Conservation (phyloP, 2,888 invertebrate species). For the Heliconius ethilla region DNA sequence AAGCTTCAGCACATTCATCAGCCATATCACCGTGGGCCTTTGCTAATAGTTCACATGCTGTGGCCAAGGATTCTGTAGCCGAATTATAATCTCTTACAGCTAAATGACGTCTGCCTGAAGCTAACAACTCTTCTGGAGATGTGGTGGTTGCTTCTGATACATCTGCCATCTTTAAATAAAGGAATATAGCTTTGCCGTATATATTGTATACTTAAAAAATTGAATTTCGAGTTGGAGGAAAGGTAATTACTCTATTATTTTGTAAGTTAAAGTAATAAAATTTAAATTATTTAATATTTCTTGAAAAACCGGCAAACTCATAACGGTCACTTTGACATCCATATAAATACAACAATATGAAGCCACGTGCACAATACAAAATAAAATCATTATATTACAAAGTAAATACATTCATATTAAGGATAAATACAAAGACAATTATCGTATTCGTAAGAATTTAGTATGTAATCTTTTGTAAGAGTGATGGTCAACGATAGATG, state of each 20-base stretch:
- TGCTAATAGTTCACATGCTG: conserved; percentile 87
- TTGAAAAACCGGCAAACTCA: conserved; percentile 28
- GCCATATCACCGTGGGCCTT: conserved; percentile 90
- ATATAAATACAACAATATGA: conserved; percentile 22
- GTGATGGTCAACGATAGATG: conserved; percentile 4
- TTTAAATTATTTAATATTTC: neutral
- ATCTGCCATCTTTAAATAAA: conserved; percentile 81
- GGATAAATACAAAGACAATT: neutral
- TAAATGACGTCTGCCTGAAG: conserved; percentile 89
- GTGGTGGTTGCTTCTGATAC: conserved; percentile 69
- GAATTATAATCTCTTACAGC: conserved; percentile 88
- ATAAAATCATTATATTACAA: neutral
- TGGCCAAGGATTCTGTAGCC: conserved; percentile 87
- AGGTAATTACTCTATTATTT: no score
- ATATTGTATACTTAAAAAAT: neutral
- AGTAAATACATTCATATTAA: neutral
- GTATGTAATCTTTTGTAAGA: neutral
- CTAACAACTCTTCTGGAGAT: conserved; percentile 83
- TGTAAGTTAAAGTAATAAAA: no score
- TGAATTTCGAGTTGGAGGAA: no score
- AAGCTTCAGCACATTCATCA: conserved; percentile 94
- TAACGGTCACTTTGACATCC: conserved; percentile 38
- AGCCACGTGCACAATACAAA: conserved; percentile 21
- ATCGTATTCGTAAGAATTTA: neutral
- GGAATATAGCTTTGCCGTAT: neutral